Evolutionary conservation across 2,113 vertebrate genomes (phyloP).

Genomic region (Caretta caretta): DNA sequence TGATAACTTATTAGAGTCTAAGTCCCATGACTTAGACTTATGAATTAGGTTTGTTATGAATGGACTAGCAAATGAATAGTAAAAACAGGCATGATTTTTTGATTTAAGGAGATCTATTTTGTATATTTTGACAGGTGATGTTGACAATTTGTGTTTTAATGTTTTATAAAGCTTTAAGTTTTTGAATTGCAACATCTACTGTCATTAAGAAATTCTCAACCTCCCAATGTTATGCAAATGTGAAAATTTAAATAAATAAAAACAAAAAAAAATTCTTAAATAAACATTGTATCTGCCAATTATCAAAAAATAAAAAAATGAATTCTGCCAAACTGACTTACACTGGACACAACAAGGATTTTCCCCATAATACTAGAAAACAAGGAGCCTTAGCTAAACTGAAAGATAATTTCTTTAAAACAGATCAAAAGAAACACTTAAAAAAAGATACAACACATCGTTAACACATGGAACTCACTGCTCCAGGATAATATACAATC

Average conservation of each 20-base stretch:
- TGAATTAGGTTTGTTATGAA: neutral
- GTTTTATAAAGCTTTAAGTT: neutral
- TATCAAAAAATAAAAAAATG: neutral
- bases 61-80: neutral
- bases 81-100: neutral
- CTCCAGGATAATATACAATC: neutral
- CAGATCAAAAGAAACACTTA: neutral
- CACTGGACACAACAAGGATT: neutral
- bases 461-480: neutral
- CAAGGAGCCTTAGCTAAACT: neutral
- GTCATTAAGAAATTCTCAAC: too few relatives aligned
- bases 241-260: too few relatives aligned
- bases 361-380: fast-evolving
- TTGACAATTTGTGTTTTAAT: neutral
- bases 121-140: neutral
- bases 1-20: neutral
- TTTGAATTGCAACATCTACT: neutral
- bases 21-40: neutral
- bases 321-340: neutral
- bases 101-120: neutral
- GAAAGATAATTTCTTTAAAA: neutral
- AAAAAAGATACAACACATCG: neutral
- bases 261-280: neutral
- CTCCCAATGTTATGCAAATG: too few relatives aligned
- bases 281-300: neutral